These are phyloP conservation scores for Bellardia pandia DNA, from an alignment of 2,888 invertebrate species.

Conservation along the genomic window DNA sequence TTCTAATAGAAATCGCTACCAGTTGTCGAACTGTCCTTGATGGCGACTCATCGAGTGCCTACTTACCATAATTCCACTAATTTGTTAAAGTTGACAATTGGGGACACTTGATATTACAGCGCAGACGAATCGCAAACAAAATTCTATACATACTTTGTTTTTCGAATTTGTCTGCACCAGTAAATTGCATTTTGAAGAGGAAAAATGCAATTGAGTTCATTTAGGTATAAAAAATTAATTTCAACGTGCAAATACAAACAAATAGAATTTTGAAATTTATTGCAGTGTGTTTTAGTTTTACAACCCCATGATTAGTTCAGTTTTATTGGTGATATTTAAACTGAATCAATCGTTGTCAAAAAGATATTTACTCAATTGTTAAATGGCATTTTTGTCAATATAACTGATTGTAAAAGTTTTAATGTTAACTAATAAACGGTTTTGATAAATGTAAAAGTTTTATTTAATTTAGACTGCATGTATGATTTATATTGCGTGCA, in stretches of 20 bases:
- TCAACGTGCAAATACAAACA: neutral
- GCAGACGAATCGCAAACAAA: conserved; percentile 35
- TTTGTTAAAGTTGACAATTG: conserved; percentile 9
- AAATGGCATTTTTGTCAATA: conserved; percentile 65
- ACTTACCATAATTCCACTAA: neutral
- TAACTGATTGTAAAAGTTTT: conserved; percentile 64
- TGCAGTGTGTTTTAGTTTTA: conserved; percentile 52
- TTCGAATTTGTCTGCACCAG: conserved; percentile 13
- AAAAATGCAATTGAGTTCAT: conserved; percentile 5
- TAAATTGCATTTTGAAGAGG: conserved; percentile 25
- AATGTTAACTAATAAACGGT: conserved; percentile 47
- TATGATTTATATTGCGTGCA: neutral
- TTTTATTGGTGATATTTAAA: conserved; percentile 70
- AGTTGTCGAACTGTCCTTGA: conserved; percentile 5
- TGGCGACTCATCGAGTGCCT: conserved; percentile 33
- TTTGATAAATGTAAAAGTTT: conserved; percentile 34
- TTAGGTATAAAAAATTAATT: neutral
- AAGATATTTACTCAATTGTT: conserved; percentile 62
- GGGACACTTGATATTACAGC: neutral
- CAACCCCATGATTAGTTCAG: conserved; percentile 50
- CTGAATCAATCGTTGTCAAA: conserved; percentile 69
- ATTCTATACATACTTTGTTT: neutral
- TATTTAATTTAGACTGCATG: neutral
- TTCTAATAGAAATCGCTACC: neutral
- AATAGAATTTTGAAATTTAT: conserved; percentile 60